Conservation (phyloP, 2,113 vertebrate species). For the Phrynocephalus versicolor region DNA sequence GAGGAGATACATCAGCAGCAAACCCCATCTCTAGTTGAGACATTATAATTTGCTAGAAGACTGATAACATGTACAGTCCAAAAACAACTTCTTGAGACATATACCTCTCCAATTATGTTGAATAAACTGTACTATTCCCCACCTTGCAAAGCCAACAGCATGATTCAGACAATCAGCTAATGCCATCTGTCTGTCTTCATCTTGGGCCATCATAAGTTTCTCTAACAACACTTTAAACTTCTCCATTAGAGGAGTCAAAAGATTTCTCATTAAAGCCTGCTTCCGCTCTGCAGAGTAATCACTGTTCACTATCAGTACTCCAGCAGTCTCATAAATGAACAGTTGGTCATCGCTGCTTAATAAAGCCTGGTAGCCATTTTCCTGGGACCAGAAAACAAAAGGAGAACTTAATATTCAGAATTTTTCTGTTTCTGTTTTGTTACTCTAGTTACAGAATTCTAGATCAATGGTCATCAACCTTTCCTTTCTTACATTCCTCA, state of each 20-base stretch:
- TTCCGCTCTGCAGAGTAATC: constrained; percentile 92
- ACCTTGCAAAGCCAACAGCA: constrained; percentile 97
- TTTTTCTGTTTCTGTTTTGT: neutral
- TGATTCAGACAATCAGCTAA: constrained; percentile 95
- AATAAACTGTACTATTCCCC: constrained; percentile 41
- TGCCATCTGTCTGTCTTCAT: constrained; percentile 87
- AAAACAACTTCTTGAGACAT: neutral
- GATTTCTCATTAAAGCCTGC: constrained; percentile 91
- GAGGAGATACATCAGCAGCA: neutral
- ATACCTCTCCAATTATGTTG: neutral
- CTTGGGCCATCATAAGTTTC: constrained; percentile 86
- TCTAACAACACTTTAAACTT: constrained; percentile 90
- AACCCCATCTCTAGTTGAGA: neutral
- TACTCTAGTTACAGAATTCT: neutral
- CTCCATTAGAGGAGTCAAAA: constrained; percentile 91
- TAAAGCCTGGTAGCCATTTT: constrained; percentile 89
- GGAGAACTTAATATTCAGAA: neutral
- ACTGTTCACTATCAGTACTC: constrained; percentile 91
- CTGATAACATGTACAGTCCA: neutral
- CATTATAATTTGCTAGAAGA: neutral
- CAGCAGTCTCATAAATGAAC: constrained; percentile 96
- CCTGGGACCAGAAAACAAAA: constrained; percentile 75
- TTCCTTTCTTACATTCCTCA: no score
- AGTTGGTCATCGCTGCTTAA: constrained; percentile 97
- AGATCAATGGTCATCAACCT: no score